phyloP scores from a whole-genome alignment of 2,888 invertebrate genomes.

The Junonia oenone region DNA sequence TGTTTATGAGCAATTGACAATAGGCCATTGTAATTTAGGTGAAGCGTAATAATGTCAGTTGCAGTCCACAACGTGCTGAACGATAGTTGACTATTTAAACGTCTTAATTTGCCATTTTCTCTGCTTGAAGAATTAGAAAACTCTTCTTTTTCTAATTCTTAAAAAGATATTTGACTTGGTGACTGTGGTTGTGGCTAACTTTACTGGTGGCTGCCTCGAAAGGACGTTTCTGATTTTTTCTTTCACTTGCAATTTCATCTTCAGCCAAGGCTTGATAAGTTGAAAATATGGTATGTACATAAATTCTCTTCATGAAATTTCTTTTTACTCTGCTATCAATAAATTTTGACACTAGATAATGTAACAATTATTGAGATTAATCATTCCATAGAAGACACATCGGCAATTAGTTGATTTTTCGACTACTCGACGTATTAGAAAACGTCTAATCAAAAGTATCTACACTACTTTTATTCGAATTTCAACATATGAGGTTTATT shows the following conservation, averaged over 20 bases:
- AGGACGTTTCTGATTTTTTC: too few species aligned
- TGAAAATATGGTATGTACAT: conserved; percentile 25
- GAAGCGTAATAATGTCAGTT: too few species aligned
- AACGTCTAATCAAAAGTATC: conserved; percentile 28
- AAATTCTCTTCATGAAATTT: conserved; percentile 18
- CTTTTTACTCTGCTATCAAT: conserved; percentile 7
- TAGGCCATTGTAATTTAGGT: too few species aligned
- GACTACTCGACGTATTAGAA: conserved; percentile 16
- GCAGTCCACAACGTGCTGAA: too few species aligned
- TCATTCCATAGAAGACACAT: conserved; percentile 23
- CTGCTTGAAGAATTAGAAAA: too few species aligned
- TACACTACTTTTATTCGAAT: conserved; percentile 23
- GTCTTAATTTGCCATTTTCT: neutral
- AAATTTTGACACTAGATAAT: too few species aligned
- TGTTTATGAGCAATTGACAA: too few species aligned
- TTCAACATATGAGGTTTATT: conserved; percentile 13
- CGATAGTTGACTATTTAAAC: neutral
- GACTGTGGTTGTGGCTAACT: neutral
- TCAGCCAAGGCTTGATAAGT: conserved; percentile 29
- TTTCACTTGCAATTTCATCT: conserved; percentile 24
- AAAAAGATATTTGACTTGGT: neutral
- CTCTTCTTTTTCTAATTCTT: neutral
- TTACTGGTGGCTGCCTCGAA: neutral
- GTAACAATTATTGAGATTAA: conserved; percentile 21
- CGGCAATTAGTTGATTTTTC: conserved; percentile 28